phyloP scores from a whole-genome alignment of 2,888 invertebrate genomes.

The Oxyteleia sp. region DNA sequence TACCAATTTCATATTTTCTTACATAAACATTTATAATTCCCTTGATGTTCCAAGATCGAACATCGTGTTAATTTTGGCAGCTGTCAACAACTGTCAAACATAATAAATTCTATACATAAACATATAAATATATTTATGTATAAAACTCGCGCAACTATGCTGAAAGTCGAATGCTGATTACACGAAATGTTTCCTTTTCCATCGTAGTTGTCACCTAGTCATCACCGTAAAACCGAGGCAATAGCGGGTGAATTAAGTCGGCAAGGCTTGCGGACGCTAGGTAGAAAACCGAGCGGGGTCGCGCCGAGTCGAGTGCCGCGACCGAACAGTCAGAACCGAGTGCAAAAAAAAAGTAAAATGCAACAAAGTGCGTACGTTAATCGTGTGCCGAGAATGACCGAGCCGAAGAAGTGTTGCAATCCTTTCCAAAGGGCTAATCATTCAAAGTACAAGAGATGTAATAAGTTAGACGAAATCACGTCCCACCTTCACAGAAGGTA shows the following conservation, averaged over 20 bases:
- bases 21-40: too few relatives aligned
- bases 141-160: too few relatives aligned
- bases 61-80: too few relatives aligned
- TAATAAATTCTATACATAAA: too few relatives aligned
- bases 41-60: too few relatives aligned
- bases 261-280: slow-evolving; percentile 14
- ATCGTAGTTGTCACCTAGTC: slow-evolving; percentile 71
- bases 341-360: slow-evolving; percentile 34
- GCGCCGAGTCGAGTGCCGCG: slow-evolving; percentile 23
- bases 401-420: slow-evolving; percentile 72
- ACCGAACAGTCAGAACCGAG: slow-evolving; percentile 52
- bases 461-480: slow-evolving; percentile 73
- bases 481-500: slow-evolving; percentile 72
- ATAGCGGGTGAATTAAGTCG: slow-evolving; percentile 43
- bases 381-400: slow-evolving; percentile 65
- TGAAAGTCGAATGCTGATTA: slow-evolving; percentile 47
- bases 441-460: slow-evolving; percentile 74
- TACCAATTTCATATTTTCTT: too few relatives aligned
- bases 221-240: slow-evolving; percentile 57
- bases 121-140: too few relatives aligned
- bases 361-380: slow-evolving; percentile 64
- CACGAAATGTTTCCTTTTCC: slow-evolving; percentile 63
- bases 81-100: too few relatives aligned
- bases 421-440: slow-evolving; percentile 73
- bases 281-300: slow-evolving; percentile 22